Conservation (phyloP, 2,113 vertebrate species). For the Aphyosemion australe region DNA sequence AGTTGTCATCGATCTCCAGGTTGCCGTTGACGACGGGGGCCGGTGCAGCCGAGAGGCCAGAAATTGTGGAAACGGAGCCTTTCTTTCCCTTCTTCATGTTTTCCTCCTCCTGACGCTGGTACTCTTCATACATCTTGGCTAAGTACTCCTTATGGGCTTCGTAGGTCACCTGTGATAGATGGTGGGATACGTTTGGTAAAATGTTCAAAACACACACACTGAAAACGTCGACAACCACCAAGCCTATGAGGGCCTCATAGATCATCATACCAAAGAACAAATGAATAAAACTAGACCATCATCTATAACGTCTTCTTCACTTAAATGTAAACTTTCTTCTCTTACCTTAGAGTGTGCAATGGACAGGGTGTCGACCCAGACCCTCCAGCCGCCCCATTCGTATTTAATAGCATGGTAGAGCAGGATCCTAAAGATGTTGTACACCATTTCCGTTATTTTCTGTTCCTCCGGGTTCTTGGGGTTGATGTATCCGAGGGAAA, state of each 20-base stretch:
- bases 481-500: slow-evolving; percentile 98
- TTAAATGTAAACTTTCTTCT: neutral
- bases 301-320: slow-evolving; percentile 17
- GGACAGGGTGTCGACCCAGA: slow-evolving; percentile 98
- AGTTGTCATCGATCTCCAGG: slow-evolving; percentile 94
- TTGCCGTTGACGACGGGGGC: slow-evolving; percentile 89
- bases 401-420: slow-evolving; percentile 99
- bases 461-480: slow-evolving; percentile 98
- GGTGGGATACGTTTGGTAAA: slow-evolving; percentile 10
- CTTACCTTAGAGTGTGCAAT: slow-evolving; percentile 99
- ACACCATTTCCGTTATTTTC: slow-evolving; percentile 99
- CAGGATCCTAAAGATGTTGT: slow-evolving; percentile 98
- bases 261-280: slow-evolving; percentile 9
- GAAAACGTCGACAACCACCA: slow-evolving; percentile 24
- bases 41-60: slow-evolving; percentile 91
- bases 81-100: slow-evolving; percentile 99
- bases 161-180: slow-evolving; percentile 89
- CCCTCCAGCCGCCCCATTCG: slow-evolving; percentile 98
- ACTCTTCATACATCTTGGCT: slow-evolving; percentile 99
- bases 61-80: slow-evolving; percentile 97
- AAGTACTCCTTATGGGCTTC: slow-evolving; percentile 98
- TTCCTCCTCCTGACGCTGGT: slow-evolving; percentile 98
- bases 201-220: slow-evolving; percentile 20
- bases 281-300: slow-evolving; percentile 33
- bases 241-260: slow-evolving; percentile 6